Conservation (phyloP, 2,888 invertebrate species). For the Plusia festucae region DNA sequence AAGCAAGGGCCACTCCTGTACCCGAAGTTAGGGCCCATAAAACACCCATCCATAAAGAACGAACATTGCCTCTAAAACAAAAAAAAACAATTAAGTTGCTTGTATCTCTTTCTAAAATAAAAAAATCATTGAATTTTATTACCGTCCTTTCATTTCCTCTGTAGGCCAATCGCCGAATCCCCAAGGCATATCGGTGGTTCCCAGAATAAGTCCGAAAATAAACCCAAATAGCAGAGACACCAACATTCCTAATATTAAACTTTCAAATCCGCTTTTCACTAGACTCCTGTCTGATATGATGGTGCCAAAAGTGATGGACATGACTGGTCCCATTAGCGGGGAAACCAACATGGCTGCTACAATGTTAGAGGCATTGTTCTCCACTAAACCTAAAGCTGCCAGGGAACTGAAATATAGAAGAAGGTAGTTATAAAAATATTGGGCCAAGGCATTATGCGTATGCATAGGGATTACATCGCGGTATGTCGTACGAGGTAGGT, state of each 20-base stretch:
- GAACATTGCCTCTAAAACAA: constrained; percentile 90
- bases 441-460: too few relatives aligned
- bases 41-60: constrained; percentile 93
- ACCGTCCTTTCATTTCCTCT: constrained; percentile 94
- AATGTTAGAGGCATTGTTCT: constrained; percentile 95
- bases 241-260: constrained; percentile 92
- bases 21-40: constrained; percentile 93
- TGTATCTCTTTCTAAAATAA: not conserved
- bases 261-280: constrained; percentile 92
- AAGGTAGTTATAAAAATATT: not conserved
- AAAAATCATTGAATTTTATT: constrained; percentile 9
- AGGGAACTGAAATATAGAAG: constrained; percentile 90
- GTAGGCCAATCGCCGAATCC: constrained; percentile 94
- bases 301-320: constrained; percentile 95
- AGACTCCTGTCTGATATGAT: constrained; percentile 93
- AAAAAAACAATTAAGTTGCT: not conserved
- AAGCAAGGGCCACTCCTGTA: constrained; percentile 95
- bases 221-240: constrained; percentile 95
- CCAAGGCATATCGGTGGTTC: constrained; percentile 93
- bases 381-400: constrained; percentile 94
- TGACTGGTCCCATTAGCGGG: constrained; percentile 95
- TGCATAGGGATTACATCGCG: too few relatives aligned
- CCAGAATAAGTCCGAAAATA: constrained; percentile 93
- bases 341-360: constrained; percentile 94
- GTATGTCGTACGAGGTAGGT: too few relatives aligned